These are phyloP conservation scores for Drosophila nannoptera DNA, from an alignment of 1,140 invertebrate genomes.

Conservation along the genomic window DNA sequence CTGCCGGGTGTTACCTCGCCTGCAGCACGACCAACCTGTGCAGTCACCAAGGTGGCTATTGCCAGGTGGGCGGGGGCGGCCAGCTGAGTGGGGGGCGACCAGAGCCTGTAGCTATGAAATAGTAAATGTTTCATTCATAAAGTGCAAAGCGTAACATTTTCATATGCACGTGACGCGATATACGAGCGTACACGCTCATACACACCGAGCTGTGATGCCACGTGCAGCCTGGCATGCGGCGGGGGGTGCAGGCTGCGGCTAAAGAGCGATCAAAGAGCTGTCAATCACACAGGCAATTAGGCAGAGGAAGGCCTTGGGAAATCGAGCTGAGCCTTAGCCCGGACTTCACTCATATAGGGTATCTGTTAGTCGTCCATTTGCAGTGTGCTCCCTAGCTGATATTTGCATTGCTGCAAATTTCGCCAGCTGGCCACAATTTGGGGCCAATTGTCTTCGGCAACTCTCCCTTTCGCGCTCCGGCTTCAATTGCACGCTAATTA, in stretches of 20 bases:
- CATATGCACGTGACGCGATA: conserved; percentile 60
- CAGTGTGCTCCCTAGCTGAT: background rate
- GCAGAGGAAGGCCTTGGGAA: too few species aligned
- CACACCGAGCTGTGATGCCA: too few species aligned
- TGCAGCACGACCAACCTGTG: conserved; percentile 12
- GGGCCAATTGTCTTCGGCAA: conserved; percentile 12
- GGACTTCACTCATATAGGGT: background rate
- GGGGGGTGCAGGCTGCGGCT: too few species aligned
- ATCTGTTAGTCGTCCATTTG: background rate
- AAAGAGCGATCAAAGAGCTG: too few species aligned
- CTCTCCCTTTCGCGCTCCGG: conserved; percentile 12
- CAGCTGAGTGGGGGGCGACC: conserved; percentile 13
- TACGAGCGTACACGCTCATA: background rate
- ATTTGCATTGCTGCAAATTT: conserved; percentile 3
- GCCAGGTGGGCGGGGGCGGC: background rate
- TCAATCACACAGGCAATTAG: too few species aligned
- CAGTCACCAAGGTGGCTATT: conserved; percentile 54
- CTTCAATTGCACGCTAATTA: conserved; percentile 54
- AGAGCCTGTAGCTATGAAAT: conserved; percentile 37
- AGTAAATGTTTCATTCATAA: conserved; percentile 76
- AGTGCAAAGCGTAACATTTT: conserved; percentile 56
- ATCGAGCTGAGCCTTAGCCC: too few species aligned
- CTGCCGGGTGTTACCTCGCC: conserved; percentile 1
- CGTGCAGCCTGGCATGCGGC: too few species aligned
- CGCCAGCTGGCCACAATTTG: conserved; percentile 17